These are phyloP conservation scores for Phycodurus eques DNA, from an alignment of 2,113 vertebrate genomes.

Conservation along the genomic window DNA sequence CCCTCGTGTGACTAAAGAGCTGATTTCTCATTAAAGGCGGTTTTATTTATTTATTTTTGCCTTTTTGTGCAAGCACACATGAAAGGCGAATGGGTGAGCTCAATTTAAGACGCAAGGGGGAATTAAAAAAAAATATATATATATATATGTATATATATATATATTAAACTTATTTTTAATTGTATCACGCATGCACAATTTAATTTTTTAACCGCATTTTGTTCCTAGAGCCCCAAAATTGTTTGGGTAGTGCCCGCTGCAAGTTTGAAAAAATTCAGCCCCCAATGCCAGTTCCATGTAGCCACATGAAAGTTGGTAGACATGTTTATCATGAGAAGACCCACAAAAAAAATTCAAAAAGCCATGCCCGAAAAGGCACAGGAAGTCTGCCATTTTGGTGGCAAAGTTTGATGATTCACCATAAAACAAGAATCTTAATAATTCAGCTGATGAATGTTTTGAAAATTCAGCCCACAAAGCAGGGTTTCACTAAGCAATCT, in stretches of 20 bases:
- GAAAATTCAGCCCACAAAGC: background rate
- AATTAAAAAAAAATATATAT: background rate
- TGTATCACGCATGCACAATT: background rate
- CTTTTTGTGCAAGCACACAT: conserved; percentile 23
- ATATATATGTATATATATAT: background rate
- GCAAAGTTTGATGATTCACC: background rate
- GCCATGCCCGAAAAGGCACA: background rate
- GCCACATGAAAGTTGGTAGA: background rate
- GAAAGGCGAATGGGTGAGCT: conserved; percentile 47
- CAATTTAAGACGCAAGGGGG: background rate
- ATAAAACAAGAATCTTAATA: too few relatives aligned
- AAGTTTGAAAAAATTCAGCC: background rate
- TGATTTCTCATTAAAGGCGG: conserved; percentile 59
- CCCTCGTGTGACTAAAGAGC: conserved; percentile 53
- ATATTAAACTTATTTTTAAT: background rate
- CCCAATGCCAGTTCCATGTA: background rate
- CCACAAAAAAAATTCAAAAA: background rate
- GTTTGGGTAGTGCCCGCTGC: background rate
- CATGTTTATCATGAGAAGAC: background rate
- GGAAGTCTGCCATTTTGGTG: background rate
- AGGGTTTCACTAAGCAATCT: background rate
- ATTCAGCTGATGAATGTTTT: background rate
- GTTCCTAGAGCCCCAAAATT: background rate
- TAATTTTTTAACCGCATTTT: background rate
- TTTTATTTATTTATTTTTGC: conserved; percentile 33